Evolutionary conservation across 2,113 vertebrate genomes (phyloP).

Genomic region (Lontra canadensis): DNA sequence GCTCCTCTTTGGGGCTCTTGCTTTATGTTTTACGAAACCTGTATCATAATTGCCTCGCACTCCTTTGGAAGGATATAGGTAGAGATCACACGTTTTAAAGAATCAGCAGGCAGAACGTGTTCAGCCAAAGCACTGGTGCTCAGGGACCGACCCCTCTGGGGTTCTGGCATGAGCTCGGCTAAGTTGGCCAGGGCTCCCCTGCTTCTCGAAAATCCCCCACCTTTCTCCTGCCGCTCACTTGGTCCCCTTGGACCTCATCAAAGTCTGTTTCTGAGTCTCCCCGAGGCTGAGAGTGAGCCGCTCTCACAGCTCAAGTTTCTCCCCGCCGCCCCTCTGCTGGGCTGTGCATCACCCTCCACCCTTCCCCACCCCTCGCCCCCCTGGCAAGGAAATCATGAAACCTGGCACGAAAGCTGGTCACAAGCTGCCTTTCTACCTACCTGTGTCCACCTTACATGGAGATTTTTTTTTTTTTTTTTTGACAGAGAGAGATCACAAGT

Average conservation of each 20-base stretch:
- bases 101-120: neutral
- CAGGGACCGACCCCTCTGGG: neutral
- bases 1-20: neutral
- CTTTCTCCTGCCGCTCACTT: neutral
- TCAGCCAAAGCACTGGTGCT: neutral
- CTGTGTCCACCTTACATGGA: neutral
- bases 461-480: no score
- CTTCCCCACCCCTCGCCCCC: neutral
- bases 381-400: neutral
- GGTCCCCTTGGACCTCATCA: no score
- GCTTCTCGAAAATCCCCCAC: neutral
- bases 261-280: neutral
- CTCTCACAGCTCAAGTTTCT: neutral
- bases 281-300: neutral
- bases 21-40: neutral
- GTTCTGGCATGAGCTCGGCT: neutral
- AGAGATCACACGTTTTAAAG: neutral
- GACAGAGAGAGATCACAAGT: no score
- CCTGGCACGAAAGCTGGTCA: neutral
- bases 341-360: neutral
- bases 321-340: neutral
- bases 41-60: neutral
- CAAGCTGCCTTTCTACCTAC: neutral
- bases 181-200: rapidly evolving
- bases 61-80: neutral